phyloP scores from a whole-genome alignment of 2,888 invertebrate genomes.

The Cecidostiba fungosa region DNA sequence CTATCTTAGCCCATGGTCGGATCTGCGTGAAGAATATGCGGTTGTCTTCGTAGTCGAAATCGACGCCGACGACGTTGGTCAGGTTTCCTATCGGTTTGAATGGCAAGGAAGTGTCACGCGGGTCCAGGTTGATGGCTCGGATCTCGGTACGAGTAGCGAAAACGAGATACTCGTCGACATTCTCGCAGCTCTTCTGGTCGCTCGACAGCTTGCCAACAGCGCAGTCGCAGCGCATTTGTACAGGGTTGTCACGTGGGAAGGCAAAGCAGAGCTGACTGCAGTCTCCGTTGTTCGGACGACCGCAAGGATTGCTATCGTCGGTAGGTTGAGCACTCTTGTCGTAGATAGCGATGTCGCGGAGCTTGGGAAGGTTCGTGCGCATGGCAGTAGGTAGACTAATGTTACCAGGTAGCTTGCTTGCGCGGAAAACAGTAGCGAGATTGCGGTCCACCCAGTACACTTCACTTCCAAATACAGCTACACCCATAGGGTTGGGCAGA shows the following conservation, averaged over 20 bases:
- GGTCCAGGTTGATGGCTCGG: constrained; percentile 93
- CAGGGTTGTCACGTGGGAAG: constrained; percentile 86
- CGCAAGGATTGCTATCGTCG: constrained; percentile 91
- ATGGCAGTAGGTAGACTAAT: constrained; percentile 87
- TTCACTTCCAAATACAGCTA: constrained; percentile 90
- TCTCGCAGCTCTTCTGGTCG: constrained; percentile 88
- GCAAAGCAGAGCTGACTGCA: constrained; percentile 98
- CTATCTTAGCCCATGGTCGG: constrained; percentile 93
- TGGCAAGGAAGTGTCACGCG: constrained; percentile 89
- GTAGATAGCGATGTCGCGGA: constrained; percentile 95
- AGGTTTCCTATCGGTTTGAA: constrained; percentile 92
- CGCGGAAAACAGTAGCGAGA: constrained; percentile 90
- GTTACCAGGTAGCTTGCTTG: constrained; percentile 89
- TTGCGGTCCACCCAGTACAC: constrained; percentile 98
- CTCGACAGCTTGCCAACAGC: constrained; percentile 90
- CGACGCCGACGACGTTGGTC: constrained; percentile 96
- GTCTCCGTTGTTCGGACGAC: constrained; percentile 88
- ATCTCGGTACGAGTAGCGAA: constrained; percentile 97
- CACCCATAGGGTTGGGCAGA: constrained; percentile 96
- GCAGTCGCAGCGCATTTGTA: constrained; percentile 92
- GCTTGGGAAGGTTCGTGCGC: constrained; percentile 90
- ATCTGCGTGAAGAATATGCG: constrained; percentile 96
- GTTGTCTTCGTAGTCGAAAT: constrained; percentile 95
- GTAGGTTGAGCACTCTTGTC: constrained; percentile 93
- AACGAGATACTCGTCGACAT: constrained; percentile 93